These are phyloP conservation scores for Platyura marginata DNA, from an alignment of 1,140 invertebrate species.

Conservation along the genomic window DNA sequence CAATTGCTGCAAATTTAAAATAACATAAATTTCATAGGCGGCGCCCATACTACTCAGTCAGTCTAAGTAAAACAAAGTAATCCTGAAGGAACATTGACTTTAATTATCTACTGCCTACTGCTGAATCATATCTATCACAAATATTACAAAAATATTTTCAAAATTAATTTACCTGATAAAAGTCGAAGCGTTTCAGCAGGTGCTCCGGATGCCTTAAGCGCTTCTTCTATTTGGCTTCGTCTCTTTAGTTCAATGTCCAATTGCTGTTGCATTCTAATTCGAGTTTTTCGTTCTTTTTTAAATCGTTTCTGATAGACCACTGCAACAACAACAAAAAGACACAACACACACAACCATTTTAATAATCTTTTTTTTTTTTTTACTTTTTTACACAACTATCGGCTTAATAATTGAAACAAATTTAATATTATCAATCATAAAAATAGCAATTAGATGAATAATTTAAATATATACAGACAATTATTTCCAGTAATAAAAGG, in stretches of 20 bases:
- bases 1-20: no score
- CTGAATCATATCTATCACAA: no score
- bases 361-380: no score
- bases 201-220: slow-evolving; percentile 55
- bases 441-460: neutral
- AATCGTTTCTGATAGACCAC: slow-evolving; percentile 72
- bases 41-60: no score
- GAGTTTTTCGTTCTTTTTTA: slow-evolving; percentile 65
- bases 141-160: neutral
- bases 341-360: no score
- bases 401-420: neutral
- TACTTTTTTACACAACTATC: no score
- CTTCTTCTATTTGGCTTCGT: slow-evolving; percentile 57
- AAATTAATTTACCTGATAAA: slow-evolving; percentile 44
- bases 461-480: neutral
- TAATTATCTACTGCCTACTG: no score
- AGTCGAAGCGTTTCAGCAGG: slow-evolving; percentile 54
- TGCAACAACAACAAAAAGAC: slow-evolving; percentile 30
- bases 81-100: no score
- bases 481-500: neutral
- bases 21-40: no score
- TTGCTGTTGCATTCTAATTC: slow-evolving; percentile 66
- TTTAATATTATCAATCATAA: neutral
- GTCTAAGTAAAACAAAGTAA: no score
- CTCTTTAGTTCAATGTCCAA: slow-evolving; percentile 60